These are phyloP conservation scores for Drosophila subpulchrella DNA, from an alignment of 1,140 invertebrate genomes.

Conservation along the genomic window DNA sequence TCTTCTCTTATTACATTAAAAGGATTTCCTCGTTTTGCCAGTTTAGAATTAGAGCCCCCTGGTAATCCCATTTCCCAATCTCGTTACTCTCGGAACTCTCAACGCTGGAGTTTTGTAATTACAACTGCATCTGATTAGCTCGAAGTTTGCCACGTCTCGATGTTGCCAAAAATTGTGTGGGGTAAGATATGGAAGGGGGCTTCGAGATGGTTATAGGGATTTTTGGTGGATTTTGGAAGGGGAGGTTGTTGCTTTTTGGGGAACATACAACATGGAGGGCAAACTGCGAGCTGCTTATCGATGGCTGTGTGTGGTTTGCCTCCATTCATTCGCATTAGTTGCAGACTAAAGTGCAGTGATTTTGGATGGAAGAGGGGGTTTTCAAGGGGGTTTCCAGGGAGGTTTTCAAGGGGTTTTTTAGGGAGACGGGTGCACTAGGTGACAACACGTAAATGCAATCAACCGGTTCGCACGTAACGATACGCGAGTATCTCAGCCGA, in stretches of 20 bases:
- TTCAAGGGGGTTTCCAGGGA: not conserved
- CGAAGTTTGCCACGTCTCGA: constrained; percentile 28
- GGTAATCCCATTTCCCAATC: constrained; percentile 6
- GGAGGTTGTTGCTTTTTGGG: not conserved
- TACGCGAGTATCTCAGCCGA: constrained; percentile 41
- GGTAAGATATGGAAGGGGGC: not conserved
- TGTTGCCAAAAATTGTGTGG: constrained; percentile 4
- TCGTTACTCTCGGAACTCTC: constrained; percentile 4
- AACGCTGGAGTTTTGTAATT: constrained; percentile 62
- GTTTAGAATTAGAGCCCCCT: not conserved
- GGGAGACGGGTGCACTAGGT: constrained; percentile 9
- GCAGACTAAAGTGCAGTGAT: constrained; percentile 7
- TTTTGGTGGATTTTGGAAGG: not conserved
- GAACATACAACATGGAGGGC: not conserved
- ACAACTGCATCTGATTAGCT: constrained; percentile 67
- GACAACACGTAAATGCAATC: constrained; percentile 79
- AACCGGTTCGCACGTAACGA: constrained; percentile 60
- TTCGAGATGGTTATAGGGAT: not conserved
- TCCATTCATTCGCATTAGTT: constrained; percentile 34
- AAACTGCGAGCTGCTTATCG: constrained; percentile 28
- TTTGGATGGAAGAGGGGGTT: constrained; percentile 2
- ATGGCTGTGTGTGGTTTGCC: constrained; percentile 32
- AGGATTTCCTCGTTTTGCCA: constrained; percentile 6
- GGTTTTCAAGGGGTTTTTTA: not conserved
- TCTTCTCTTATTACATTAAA: not conserved